These are phyloP conservation scores for Rousettus madagascariensis DNA, from an alignment of 2,797 vertebrate genomes.

Conservation along the genomic window DNA sequence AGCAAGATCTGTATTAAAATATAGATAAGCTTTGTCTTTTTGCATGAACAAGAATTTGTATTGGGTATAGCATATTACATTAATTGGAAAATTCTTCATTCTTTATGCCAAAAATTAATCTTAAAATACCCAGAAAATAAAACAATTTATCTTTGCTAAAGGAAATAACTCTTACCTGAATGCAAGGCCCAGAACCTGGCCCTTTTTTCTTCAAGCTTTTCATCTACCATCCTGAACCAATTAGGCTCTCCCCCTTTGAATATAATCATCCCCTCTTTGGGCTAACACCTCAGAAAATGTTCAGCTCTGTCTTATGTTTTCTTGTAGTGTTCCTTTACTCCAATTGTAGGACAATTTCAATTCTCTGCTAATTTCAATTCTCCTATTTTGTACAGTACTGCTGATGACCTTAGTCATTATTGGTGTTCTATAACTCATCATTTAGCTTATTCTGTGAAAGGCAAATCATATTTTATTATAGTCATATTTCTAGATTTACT, in stretches of 20 bases:
- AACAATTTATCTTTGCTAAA: neutral
- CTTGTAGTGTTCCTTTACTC: neutral
- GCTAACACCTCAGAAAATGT: neutral
- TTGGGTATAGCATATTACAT: neutral
- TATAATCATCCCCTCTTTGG: neutral
- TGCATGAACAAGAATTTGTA: neutral
- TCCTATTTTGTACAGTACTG: neutral
- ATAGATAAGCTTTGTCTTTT: neutral
- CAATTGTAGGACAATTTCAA: neutral
- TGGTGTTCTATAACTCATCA: neutral
- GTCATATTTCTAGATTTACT: constrained; percentile 20
- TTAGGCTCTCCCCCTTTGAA: neutral
- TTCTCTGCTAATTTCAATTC: neutral
- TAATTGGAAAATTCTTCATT: neutral
- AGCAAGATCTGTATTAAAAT: neutral
- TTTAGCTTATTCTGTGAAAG: constrained; percentile 10
- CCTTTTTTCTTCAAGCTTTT: neutral
- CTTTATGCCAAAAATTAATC: neutral
- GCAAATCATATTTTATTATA: neutral
- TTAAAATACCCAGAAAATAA: neutral
- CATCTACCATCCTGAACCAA: neutral
- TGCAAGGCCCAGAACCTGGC: neutral
- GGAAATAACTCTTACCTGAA: neutral
- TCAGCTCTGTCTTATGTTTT: neutral
- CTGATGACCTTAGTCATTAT: neutral